Evolutionary conservation across 1,140 invertebrate genomes (phyloP).

Genomic region (Centruroides vittatus): DNA sequence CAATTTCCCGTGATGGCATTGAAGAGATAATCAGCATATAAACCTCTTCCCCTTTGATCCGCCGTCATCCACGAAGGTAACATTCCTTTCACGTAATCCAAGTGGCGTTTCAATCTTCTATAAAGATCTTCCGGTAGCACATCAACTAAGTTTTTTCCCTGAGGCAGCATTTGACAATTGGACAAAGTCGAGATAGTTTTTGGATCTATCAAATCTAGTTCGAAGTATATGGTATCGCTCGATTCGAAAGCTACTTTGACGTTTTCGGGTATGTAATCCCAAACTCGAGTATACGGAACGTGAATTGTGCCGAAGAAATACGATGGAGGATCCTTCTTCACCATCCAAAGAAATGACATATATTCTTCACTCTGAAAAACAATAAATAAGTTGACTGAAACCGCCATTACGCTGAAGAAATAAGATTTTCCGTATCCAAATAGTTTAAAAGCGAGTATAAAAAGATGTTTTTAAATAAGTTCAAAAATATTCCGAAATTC

Average conservation of each 20-base stretch:
- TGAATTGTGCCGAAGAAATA: conserved; percentile 46
- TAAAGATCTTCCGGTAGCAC: conserved; percentile 35
- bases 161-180: conserved; percentile 37
- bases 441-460: too few relatives aligned
- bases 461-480: too few relatives aligned
- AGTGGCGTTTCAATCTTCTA: conserved; percentile 33
- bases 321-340: conserved; percentile 28
- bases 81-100: conserved; percentile 34
- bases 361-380: conserved; percentile 7
- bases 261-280: conserved; percentile 38
- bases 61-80: conserved; percentile 37
- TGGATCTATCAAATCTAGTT: conserved; percentile 38
- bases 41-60: conserved; percentile 30
- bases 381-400: too few relatives aligned
- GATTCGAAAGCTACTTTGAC: conserved; percentile 36
- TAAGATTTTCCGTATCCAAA: too few relatives aligned
- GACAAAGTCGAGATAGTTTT: conserved; percentile 34
- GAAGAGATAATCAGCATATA: conserved; percentile 38
- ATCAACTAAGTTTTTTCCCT: conserved; percentile 29
- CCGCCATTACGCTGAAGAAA: too few relatives aligned
- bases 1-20: conserved; percentile 39
- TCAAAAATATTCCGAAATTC: too few relatives aligned
- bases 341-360: conserved; percentile 30
- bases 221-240: conserved; percentile 38
- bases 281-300: conserved; percentile 41